Base-by-base conservation (phyloP, 2,888 invertebrate genomes). In the Acanthopleura granulata region DNA sequence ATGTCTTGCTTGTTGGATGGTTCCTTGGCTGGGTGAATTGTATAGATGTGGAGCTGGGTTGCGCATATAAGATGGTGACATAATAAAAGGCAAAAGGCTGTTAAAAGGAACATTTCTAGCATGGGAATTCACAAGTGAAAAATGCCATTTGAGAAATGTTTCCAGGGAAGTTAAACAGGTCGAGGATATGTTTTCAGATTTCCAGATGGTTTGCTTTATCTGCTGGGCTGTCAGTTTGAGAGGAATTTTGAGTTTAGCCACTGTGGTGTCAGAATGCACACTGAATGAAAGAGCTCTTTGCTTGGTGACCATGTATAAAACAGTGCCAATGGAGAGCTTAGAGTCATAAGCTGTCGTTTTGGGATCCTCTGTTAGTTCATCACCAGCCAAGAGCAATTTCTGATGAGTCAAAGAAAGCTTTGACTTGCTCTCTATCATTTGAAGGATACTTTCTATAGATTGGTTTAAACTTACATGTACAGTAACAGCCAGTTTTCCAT, bases 371-470 rank as follows among this genome's bases (percentile, higher is more conserved):
- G 73, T 75, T 9, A 84, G 72, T 66, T 83, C 81, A 62, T 82
- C 78, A n/a, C 87, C 87, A n/a, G 83, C 80, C 49, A 84, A 74
- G 16, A 86, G 77, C 30, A 86, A 74, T 25, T 81, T 76, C 73
- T 83, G 81, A 29, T 80, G 77, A 18, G 77, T 78, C 61, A 84
- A 78, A 0, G 84, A 80, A 49, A 84, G 77, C 0, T 85, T 85
- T 30, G 87, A 83, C 77, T 85, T 85, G 77, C 80, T 75, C 72
- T 85, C 81, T n/a, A 86, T 82, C 62, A 84, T 83, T 62, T 81
- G 76, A 62, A 84, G 83, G 72, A 87, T 80, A 15, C 78, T 78
- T 51, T 79, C 80, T 22, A 87, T 75, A 16, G 83, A 81, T 75
- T 83, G 82, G 73, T 84, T 81, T n/a, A n/a, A n/a, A n/a, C n/a